These are phyloP conservation scores for Argentina silus DNA, from an alignment of 2,797 vertebrate genomes.

Conservation along the genomic window DNA sequence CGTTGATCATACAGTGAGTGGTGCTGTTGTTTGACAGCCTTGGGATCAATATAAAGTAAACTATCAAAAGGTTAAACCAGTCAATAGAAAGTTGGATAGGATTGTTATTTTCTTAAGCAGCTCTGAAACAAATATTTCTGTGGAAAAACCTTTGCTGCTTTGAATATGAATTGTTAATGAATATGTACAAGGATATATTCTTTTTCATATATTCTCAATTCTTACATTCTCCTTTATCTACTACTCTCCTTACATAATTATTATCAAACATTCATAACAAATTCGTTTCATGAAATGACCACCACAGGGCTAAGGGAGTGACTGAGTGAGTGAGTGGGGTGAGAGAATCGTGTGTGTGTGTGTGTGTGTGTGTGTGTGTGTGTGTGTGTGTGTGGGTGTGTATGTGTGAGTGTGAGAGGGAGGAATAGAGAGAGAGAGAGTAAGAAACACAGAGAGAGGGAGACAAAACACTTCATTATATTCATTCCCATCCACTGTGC, in stretches of 20 bases:
- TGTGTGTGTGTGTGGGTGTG: too few relatives aligned
- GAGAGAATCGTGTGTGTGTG: too few relatives aligned
- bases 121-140: background rate
- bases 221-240: too few relatives aligned
- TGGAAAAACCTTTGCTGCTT: background rate
- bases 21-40: background rate
- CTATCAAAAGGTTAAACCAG: too few relatives aligned
- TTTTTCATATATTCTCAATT: background rate
- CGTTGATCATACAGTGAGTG: background rate
- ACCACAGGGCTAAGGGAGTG: background rate
- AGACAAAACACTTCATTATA: conserved; percentile 12
- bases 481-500: conserved; percentile 24
- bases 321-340: background rate
- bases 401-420: too few relatives aligned
- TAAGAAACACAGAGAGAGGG: conserved; percentile 13
- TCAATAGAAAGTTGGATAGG: background rate
- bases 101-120: background rate
- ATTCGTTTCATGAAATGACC: background rate
- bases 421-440: background rate
- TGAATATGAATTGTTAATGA: background rate
- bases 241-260: conserved; percentile 41
- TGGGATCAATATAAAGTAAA: too few relatives aligned
- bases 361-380: too few relatives aligned
- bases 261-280: conserved; percentile 56
- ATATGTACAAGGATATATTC: background rate